phyloP scores from a whole-genome alignment of 2,888 invertebrate species.

The Platerodrilus igneus region DNA sequence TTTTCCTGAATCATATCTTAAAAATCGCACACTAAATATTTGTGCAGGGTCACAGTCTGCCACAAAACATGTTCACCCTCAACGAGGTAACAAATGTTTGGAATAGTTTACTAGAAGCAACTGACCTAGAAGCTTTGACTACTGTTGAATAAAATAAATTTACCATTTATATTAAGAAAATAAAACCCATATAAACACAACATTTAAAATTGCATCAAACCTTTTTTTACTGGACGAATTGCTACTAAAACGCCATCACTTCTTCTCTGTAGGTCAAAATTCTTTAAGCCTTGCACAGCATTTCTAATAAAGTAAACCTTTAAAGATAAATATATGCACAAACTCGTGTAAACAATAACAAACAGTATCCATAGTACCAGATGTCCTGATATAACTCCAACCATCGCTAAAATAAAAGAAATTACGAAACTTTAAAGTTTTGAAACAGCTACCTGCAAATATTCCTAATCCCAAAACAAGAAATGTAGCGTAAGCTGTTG shows the following conservation, averaged over 20 bases:
- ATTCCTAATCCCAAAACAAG: constrained; percentile 70
- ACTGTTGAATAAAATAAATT: too few species aligned
- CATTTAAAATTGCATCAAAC: too few species aligned
- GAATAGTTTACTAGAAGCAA: too few species aligned
- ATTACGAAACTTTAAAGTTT: constrained; percentile 6
- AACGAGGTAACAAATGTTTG: too few species aligned
- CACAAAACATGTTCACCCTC: too few species aligned
- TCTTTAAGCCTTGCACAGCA: constrained; percentile 47
- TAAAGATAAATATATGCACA: constrained; percentile 48
- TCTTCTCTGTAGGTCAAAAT: neutral
- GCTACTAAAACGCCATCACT: constrained; percentile 44
- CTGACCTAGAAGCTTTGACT: too few species aligned
- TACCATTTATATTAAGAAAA: too few species aligned
- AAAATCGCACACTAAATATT: too few species aligned
- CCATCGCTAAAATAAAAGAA: constrained; percentile 52
- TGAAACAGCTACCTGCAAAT: constrained; percentile 57
- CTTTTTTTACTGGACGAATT: constrained; percentile 32
- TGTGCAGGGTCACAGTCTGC: too few species aligned
- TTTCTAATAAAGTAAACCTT: constrained; percentile 43
- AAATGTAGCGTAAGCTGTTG: constrained; percentile 73
- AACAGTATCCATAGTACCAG: constrained; percentile 67
- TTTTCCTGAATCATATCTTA: too few species aligned
- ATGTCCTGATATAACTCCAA: constrained; percentile 65
- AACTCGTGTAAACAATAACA: constrained; percentile 59
- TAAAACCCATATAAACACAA: too few species aligned